Percentiles rank a stretch among this genome's conserved stretches.
phyloP scores from a whole-genome alignment of 1,140 invertebrate genomes.

The Macrobrachium rosenbergii region DNA sequence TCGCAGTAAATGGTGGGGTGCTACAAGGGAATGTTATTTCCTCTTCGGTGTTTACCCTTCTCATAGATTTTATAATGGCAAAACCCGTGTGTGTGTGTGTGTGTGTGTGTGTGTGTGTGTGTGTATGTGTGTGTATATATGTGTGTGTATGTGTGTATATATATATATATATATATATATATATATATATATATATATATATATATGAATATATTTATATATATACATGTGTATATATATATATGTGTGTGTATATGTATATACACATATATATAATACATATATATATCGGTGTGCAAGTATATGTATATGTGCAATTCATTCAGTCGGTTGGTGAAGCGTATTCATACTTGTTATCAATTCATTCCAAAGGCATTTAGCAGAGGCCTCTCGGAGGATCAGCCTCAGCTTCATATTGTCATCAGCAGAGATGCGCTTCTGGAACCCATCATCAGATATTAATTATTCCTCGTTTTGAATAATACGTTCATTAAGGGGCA shows the following conservation, averaged over 20 bases:
- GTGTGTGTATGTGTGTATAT: no score
- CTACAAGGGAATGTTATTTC: no score
- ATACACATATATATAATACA: slow-evolving; percentile 52
- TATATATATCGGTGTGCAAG: neutral
- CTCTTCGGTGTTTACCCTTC: no score
- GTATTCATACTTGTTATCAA: no score
- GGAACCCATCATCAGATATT: slow-evolving; percentile 37
- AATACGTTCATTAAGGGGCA: neutral
- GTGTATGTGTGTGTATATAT: no score
- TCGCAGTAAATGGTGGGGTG: no score
- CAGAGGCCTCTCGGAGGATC: no score
- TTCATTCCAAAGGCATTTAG: no score
- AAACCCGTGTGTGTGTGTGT: no score
- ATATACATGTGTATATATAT: slow-evolving; percentile 28
- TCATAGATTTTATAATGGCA: no score
- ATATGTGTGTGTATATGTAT: slow-evolving; percentile 3
- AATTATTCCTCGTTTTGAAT: slow-evolving; percentile 20
- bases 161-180: neutral
- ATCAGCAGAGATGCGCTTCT: neutral
- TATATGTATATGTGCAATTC: slow-evolving; percentile 14
- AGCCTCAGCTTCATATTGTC: neutral
- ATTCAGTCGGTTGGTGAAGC: no score
- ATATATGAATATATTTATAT: slow-evolving; percentile 37
- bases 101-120: no score
- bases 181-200: slow-evolving; percentile 47